phyloP scores from a whole-genome alignment of 2,113 vertebrate genomes.

The Naja naja region DNA sequence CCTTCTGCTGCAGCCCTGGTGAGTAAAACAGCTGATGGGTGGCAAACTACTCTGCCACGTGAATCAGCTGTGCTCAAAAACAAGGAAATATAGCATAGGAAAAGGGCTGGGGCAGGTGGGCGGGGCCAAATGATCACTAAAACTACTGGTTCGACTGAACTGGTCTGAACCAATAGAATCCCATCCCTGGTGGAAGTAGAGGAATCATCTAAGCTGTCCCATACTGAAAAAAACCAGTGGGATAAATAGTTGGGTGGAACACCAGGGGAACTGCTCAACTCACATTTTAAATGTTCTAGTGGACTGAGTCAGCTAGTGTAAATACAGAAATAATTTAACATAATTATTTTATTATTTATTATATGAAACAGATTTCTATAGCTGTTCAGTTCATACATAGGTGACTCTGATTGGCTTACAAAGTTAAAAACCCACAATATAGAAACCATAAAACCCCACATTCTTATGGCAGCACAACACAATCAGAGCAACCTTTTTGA shows the following conservation, averaged over 20 bases:
- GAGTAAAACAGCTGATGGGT: too few relatives aligned
- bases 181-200: background rate
- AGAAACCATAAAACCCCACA: background rate
- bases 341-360: background rate
- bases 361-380: background rate
- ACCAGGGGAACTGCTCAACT: constrained; percentile 15
- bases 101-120: too few relatives aligned
- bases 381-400: background rate
- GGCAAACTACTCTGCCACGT: too few relatives aligned
- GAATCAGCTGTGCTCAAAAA: too few relatives aligned
- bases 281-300: constrained; percentile 2
- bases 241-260: background rate
- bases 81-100: too few relatives aligned
- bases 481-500: background rate
- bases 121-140: too few relatives aligned
- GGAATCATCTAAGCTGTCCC: constrained; percentile 19
- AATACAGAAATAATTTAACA: background rate
- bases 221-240: constrained; percentile 47
- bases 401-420: background rate
- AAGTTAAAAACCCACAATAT: background rate
- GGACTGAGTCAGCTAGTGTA: background rate
- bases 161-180: too few relatives aligned
- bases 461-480: background rate
- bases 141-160: too few relatives aligned
- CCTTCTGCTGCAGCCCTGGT: too few relatives aligned